Conservation (phyloP, 2,888 invertebrate genomes). For the Acanthosoma haemorrhoidale region DNA sequence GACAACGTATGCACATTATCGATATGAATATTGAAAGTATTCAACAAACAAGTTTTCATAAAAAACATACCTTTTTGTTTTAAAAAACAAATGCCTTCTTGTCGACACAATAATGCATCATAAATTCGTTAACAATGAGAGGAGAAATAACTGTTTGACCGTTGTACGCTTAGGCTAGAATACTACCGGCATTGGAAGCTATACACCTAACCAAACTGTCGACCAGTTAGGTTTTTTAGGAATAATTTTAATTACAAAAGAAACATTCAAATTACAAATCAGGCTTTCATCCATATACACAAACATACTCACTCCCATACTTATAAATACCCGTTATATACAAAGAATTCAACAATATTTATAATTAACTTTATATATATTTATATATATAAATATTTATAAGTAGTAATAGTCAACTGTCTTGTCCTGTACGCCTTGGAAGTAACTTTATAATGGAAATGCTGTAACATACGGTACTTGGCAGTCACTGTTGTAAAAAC, state of each 20-base stretch:
- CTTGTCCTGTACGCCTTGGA: slow-evolving; percentile 37
- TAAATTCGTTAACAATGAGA: slow-evolving; percentile 38
- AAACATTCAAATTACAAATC: not conserved
- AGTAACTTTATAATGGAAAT: slow-evolving; percentile 24
- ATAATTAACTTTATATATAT: slow-evolving; percentile 25
- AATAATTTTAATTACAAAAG: slow-evolving; percentile 17
- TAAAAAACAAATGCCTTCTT: slow-evolving; percentile 30
- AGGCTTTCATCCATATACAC: not conserved
- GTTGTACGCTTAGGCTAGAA: slow-evolving; percentile 26
- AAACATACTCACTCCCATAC: slow-evolving; percentile 3
- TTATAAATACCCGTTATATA: slow-evolving; percentile 38
- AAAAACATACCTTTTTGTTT: slow-evolving; percentile 33
- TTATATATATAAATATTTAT: slow-evolving; percentile 32
- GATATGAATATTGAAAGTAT: slow-evolving; percentile 34
- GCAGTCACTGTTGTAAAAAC: not conserved
- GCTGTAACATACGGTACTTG: not conserved
- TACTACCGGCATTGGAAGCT: slow-evolving; percentile 12
- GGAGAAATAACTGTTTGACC: slow-evolving; percentile 28
- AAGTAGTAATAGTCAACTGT: slow-evolving; percentile 12
- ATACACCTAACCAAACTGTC: not conserved
- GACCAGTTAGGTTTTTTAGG: not conserved
- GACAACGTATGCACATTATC: slow-evolving; percentile 21
- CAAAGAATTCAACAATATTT: slow-evolving; percentile 35
- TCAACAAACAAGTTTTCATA: slow-evolving; percentile 33
- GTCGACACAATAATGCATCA: slow-evolving; percentile 28